These are phyloP conservation scores for Labeo catla DNA, from an alignment of 2,113 vertebrate genomes.

Conservation along the genomic window DNA sequence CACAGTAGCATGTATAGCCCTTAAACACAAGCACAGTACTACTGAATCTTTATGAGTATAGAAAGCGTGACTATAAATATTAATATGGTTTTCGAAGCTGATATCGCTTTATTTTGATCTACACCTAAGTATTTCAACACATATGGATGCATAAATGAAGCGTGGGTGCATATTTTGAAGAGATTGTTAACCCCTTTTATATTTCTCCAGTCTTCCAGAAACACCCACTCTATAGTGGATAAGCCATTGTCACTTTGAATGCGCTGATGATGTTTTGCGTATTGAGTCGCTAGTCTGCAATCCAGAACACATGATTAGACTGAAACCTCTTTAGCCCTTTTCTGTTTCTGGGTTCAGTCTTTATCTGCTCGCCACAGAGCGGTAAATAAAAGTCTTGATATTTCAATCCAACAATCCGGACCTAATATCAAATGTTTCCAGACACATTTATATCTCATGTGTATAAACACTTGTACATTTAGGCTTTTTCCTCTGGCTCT, in stretches of 20 bases:
- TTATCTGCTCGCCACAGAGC: constrained; percentile 1
- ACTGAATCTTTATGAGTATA: constrained; percentile 72
- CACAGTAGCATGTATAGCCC: constrained; percentile 65
- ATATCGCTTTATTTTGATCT: not conserved
- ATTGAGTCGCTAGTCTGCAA: not conserved
- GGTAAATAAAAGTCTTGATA: not conserved
- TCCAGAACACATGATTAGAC: constrained; percentile 25
- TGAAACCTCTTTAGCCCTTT: constrained; percentile 15
- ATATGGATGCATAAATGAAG: constrained; percentile 12
- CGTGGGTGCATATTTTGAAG: not conserved
- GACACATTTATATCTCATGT: not conserved
- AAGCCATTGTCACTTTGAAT: constrained; percentile 1
- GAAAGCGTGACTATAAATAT: constrained; percentile 74
- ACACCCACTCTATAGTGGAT: constrained; percentile 17
- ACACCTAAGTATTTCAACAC: not conserved
- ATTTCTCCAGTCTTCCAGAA: not conserved
- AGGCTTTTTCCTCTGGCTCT: not conserved
- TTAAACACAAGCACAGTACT: constrained; percentile 60
- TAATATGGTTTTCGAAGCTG: constrained; percentile 27
- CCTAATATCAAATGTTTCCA: not conserved
- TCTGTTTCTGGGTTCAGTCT: not conserved
- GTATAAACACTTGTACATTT: not conserved
- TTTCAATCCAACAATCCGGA: not conserved
- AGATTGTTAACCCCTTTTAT: constrained; percentile 47
- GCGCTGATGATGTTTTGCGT: not conserved